A percentile compares a stretch with the other conserved stretches of the same genome.
phyloP scores from a whole-genome alignment of 2,888 invertebrate genomes.

The Ochropleura plecta region DNA sequence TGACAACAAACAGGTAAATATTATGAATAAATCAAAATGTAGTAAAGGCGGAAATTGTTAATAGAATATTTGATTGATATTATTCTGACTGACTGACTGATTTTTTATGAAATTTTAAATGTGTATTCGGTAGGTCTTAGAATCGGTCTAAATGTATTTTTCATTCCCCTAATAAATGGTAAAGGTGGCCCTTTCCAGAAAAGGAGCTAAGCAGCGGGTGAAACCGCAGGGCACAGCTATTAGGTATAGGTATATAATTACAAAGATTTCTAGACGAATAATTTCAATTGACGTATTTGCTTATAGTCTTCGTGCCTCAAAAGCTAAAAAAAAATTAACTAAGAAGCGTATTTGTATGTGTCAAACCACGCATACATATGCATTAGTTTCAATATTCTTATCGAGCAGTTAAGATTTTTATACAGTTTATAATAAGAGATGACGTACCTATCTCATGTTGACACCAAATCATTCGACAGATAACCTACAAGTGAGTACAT shows the following conservation, averaged over 20 bases:
- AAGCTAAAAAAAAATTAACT: background rate
- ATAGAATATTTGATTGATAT: background rate
- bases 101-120: too few species aligned
- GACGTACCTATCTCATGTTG: conserved; percentile 58
- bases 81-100: too few species aligned
- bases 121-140: too few species aligned
- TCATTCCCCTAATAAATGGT: too few species aligned
- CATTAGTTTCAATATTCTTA: conserved; percentile 24
- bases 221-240: too few species aligned
- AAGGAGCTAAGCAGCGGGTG: too few species aligned
- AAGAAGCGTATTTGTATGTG: background rate
- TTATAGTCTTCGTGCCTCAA: background rate
- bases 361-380: background rate
- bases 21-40: background rate
- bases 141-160: too few species aligned
- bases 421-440: conserved; percentile 51
- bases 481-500: conserved; percentile 55
- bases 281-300: conserved; percentile 2
- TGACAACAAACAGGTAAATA: conserved; percentile 25
- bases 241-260: too few species aligned
- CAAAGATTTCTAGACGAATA: background rate
- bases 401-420: conserved; percentile 38
- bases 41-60: background rate
- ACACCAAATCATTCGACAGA: conserved; percentile 62
- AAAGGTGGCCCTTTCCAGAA: too few species aligned